Evolutionary conservation across 2,113 vertebrate genomes (phyloP).

Genomic region (Rhinopomastus cyanomelas): DNA sequence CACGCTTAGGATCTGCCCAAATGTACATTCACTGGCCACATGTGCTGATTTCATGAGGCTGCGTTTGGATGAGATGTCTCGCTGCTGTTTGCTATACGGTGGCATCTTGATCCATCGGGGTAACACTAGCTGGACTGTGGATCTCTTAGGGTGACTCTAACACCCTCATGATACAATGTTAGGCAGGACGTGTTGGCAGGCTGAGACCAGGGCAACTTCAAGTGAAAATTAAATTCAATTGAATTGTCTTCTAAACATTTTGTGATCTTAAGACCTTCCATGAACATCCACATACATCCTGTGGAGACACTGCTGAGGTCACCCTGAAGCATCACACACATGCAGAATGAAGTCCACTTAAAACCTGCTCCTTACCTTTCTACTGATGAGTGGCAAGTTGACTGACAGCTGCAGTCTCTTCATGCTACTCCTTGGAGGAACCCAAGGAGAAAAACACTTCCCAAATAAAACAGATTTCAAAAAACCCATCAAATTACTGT

Average conservation of each 20-base stretch:
- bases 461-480: neutral
- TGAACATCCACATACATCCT: neutral
- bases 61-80: neutral
- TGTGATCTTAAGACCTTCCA: neutral
- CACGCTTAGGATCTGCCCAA: neutral
- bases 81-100: neutral
- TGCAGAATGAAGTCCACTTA: neutral
- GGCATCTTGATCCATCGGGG: neutral
- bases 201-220: neutral
- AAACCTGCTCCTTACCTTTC: neutral
- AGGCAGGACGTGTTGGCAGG: neutral
- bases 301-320: neutral
- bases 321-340: neutral
- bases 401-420: neutral
- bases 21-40: neutral
- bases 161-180: neutral
- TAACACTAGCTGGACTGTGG: neutral
- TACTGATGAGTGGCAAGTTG: neutral
- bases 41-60: neutral
- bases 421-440: neutral
- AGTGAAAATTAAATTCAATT: slow-evolving; percentile 24
- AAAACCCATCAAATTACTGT: neutral
- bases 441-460: neutral
- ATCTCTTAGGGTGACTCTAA: neutral
- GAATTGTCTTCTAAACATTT: neutral